phyloP scores from a whole-genome alignment of 2,113 vertebrate genomes.

The Solea solea region DNA sequence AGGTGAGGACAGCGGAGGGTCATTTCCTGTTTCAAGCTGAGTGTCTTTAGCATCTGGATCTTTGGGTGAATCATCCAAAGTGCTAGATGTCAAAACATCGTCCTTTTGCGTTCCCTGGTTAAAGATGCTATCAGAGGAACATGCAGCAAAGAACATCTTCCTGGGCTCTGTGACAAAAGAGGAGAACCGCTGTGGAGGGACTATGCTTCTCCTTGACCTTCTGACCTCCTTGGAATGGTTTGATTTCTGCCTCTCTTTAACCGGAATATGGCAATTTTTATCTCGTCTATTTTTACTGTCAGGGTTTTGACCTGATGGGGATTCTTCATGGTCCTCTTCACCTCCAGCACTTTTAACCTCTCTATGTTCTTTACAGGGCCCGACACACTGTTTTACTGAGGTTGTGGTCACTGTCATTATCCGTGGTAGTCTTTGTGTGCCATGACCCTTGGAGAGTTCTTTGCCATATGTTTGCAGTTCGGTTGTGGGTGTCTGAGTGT shows the following conservation, averaged over 20 bases:
- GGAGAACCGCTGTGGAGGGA: conserved; percentile 89
- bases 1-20: background rate
- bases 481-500: background rate
- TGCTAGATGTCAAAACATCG: conserved; percentile 54
- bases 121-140: conserved; percentile 82
- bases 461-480: conserved; percentile 27
- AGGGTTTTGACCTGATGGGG: conserved; percentile 15
- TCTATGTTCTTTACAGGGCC: conserved; percentile 10
- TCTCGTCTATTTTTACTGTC: conserved; percentile 12
- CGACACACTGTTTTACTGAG: background rate
- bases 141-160: conserved; percentile 80
- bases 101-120: conserved; percentile 78
- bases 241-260: conserved; percentile 11
- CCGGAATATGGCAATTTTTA: background rate
- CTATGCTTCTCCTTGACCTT: conserved; percentile 85
- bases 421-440: conserved; percentile 10
- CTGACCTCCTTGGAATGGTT: conserved; percentile 59
- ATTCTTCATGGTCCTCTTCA: conserved; percentile 17
- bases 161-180: conserved; percentile 89
- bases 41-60: conserved; percentile 12
- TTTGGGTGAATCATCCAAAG: conserved; percentile 57
- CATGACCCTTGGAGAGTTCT: background rate
- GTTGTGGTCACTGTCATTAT: background rate
- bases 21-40: conserved; percentile 16
- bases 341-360: background rate